These are phyloP conservation scores for Aldabrachelys gigantea DNA, from an alignment of 2,113 vertebrate genomes.

Conservation along the genomic window DNA sequence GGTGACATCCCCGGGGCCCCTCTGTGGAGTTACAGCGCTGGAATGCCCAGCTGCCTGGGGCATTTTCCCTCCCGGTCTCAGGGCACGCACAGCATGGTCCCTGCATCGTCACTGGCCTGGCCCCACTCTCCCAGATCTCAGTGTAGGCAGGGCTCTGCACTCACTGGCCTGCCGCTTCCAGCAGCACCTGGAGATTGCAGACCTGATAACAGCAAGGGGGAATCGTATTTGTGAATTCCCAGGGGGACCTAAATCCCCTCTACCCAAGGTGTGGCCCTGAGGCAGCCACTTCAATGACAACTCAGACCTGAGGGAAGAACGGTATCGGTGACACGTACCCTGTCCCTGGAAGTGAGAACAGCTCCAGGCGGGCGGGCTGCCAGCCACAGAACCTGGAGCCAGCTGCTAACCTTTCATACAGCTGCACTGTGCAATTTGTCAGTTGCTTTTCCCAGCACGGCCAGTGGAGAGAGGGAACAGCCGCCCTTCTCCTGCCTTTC, in stretches of 20 bases:
- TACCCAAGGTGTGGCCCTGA: background rate
- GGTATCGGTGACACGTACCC: background rate
- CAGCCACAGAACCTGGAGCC: background rate
- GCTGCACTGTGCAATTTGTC: background rate
- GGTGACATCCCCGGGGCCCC: no score
- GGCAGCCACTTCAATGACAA: background rate
- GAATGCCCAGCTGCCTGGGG: no score
- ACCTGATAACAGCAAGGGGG: background rate
- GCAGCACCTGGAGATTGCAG: background rate
- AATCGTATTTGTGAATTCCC: background rate
- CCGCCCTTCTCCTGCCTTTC: background rate
- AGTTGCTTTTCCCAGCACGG: background rate
- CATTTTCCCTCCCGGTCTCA: background rate
- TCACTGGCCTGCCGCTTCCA: background rate
- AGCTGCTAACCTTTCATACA: background rate
- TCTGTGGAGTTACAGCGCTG: no score
- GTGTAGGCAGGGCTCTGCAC: background rate
- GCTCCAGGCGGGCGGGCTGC: no score
- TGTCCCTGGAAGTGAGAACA: background rate
- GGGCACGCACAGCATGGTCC: background rate
- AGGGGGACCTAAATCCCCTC: background rate
- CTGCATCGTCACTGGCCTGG: background rate
- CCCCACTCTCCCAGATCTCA: no score
- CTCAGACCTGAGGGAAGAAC: background rate
- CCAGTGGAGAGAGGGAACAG: no score